phyloP scores from a whole-genome alignment of 2,113 vertebrate genomes.

The Suricata suricatta region DNA sequence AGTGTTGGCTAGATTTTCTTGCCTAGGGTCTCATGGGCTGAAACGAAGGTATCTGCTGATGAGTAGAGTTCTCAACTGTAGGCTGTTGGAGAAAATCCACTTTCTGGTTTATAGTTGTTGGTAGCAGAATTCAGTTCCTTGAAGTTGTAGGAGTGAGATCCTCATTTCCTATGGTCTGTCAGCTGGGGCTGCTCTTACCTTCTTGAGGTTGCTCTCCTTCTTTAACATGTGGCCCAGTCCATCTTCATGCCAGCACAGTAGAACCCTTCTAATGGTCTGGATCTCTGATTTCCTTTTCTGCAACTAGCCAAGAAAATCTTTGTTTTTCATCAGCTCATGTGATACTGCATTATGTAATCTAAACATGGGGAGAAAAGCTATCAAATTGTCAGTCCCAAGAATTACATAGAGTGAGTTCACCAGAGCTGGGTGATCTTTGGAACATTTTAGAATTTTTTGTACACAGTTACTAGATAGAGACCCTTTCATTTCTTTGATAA shows the following conservation, averaged over 20 bases:
- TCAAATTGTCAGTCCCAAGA: neutral
- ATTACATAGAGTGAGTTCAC: neutral
- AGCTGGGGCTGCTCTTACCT: neutral
- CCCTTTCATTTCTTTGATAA: neutral
- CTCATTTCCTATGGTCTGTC: neutral
- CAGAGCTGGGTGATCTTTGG: neutral
- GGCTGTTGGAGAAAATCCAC: neutral
- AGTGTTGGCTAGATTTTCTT: neutral
- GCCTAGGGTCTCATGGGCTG: neutral
- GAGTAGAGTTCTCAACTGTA: neutral
- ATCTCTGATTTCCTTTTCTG: constrained; percentile 19
- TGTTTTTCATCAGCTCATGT: neutral
- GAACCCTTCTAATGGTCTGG: neutral
- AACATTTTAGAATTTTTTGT: neutral
- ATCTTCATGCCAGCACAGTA: neutral
- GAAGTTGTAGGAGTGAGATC: neutral
- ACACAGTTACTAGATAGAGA: neutral
- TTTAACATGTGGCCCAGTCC: neutral
- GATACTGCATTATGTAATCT: neutral
- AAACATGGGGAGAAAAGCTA: neutral
- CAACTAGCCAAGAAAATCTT: neutral
- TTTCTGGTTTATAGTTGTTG: neutral
- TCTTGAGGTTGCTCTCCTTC: neutral
- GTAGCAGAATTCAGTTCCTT: neutral
- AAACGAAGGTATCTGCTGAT: neutral